phyloP scores from a whole-genome alignment of 2,888 invertebrate genomes.

The Harpalus rufipes region DNA sequence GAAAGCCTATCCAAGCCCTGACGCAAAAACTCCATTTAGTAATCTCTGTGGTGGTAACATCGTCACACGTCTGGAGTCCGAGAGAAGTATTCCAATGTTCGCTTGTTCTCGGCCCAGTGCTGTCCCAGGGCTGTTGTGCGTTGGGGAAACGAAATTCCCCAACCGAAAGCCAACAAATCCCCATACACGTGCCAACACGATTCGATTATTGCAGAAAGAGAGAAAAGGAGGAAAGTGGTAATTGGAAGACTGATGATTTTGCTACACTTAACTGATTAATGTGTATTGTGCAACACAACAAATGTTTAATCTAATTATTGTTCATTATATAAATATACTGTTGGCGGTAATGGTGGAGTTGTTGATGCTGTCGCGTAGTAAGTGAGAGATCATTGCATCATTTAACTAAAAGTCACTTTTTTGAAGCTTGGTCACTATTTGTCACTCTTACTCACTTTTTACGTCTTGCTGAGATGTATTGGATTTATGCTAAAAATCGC shows the following conservation, averaged over 20 bases:
- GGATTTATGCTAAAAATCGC: too few species aligned
- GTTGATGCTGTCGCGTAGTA: too few species aligned
- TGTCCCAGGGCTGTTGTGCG: constrained; percentile 19
- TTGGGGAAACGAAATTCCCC: constrained; percentile 56
- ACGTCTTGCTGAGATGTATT: too few species aligned
- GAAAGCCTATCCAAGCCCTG: constrained; percentile 5
- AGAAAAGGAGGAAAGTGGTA: neutral
- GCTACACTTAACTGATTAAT: constrained; percentile 6
- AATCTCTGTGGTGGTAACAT: constrained; percentile 37
- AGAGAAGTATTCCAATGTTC: constrained; percentile 4
- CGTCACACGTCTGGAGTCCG: constrained; percentile 31
- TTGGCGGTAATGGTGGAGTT: too few species aligned
- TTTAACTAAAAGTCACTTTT: too few species aligned
- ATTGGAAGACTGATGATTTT: constrained; percentile 6
- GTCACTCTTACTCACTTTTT: too few species aligned
- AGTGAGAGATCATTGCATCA: too few species aligned
- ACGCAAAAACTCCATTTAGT: constrained; percentile 52
- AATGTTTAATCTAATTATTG: neutral
- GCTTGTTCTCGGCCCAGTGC: neutral
- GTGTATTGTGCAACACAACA: neutral
- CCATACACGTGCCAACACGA: constrained; percentile 54
- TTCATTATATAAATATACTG: neutral
- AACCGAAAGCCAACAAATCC: constrained; percentile 63
- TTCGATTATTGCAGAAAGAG: constrained; percentile 52
- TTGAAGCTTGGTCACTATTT: too few species aligned